Percentiles rank a stretch among this genome's conserved stretches.
Conservation (phyloP, 2,888 invertebrate species). For the Tetrapedia diversipes region DNA sequence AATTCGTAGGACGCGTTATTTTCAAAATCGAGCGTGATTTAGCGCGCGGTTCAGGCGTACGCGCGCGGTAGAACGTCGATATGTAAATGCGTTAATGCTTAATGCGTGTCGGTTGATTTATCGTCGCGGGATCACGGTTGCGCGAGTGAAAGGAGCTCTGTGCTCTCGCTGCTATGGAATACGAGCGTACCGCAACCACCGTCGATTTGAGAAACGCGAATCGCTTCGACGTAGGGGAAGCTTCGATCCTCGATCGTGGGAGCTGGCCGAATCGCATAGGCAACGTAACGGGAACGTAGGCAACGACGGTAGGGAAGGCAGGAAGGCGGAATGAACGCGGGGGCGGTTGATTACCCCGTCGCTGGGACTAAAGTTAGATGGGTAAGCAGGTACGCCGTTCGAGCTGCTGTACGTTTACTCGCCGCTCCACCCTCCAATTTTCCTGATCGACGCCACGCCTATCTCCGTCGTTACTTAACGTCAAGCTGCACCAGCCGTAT, state of each 20-base stretch:
- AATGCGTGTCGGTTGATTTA: constrained; percentile 66
- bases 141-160: constrained; percentile 56
- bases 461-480: constrained; percentile 68
- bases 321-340: too few relatives aligned
- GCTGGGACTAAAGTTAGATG: too few relatives aligned
- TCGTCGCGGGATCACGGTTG: constrained; percentile 43
- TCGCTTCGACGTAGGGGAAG: neutral
- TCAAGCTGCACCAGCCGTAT: constrained; percentile 65
- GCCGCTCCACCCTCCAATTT: constrained; percentile 69
- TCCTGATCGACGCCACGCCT: constrained; percentile 75
- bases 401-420: constrained; percentile 8
- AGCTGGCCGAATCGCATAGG: too few relatives aligned
- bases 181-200: too few relatives aligned
- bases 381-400: too few relatives aligned
- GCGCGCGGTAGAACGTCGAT: constrained; percentile 51
- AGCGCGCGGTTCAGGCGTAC: constrained; percentile 22
- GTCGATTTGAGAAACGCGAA: constrained; percentile 23
- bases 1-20: constrained; percentile 48
- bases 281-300: neutral
- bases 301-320: neutral
- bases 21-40: constrained; percentile 50
- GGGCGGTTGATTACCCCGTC: too few relatives aligned
- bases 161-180: constrained; percentile 5
- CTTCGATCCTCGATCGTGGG: neutral
- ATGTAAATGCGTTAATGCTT: constrained; percentile 66